Evolutionary conservation across 2,888 invertebrate genomes (phyloP).

Genomic region (Pogonocherus hispidulus): DNA sequence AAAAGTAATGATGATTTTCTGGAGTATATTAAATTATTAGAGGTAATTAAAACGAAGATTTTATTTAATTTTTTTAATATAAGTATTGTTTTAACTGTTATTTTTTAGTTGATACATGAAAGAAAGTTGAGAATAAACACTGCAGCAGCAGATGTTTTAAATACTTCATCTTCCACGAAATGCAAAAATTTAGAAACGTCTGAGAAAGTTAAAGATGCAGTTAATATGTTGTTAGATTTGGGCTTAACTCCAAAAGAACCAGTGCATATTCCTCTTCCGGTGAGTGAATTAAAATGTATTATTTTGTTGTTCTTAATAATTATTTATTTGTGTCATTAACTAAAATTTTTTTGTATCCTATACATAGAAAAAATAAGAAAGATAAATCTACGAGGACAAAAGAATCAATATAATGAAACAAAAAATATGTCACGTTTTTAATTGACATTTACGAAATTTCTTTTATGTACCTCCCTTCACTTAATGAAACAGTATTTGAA

Average conservation of each 20-base stretch:
- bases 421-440: too few species aligned
- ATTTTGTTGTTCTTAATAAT: constrained; percentile 45
- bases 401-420: too few species aligned
- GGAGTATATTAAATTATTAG: constrained; percentile 67
- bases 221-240: constrained; percentile 44
- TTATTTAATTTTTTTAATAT: neutral
- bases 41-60: constrained; percentile 59
- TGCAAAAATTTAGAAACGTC: neutral
- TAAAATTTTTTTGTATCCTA: too few species aligned
- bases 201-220: constrained; percentile 15
- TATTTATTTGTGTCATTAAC: too few species aligned
- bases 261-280: constrained; percentile 70
- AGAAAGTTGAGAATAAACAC: constrained; percentile 52
- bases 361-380: too few species aligned
- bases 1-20: constrained; percentile 67
- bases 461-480: too few species aligned
- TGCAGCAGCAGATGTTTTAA: constrained; percentile 48
- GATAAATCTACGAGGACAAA: too few species aligned
- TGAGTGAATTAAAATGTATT: constrained; percentile 50
- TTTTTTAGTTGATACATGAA: constrained; percentile 49
- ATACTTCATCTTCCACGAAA: constrained; percentile 17
- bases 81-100: neutral
- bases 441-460: too few species aligned
- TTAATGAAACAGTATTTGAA: too few species aligned
- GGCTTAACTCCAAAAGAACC: constrained; percentile 41